Evolutionary conservation across 1,140 invertebrate species (phyloP), one percentile per base, ranked within the genome.

Genomic region (Tribolium madens): DNA sequence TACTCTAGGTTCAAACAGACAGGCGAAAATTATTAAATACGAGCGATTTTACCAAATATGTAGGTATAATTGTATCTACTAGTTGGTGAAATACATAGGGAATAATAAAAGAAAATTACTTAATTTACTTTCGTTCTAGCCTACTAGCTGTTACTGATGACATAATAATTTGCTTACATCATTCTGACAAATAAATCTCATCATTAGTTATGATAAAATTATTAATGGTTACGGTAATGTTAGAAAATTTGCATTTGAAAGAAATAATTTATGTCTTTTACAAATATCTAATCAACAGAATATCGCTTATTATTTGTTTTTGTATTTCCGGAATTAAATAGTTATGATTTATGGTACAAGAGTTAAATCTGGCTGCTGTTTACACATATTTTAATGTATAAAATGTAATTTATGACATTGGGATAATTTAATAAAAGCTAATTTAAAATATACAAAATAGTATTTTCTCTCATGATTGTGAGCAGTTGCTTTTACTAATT

Each of bases 181-280:
- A 50, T 50, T 50, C 13, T 50, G 12, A 17, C 52, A 26, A 57
- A 57, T 57, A 21, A 57, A 57, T 57, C 14, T 57, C 14, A 9
- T 57, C 15, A 57, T 3, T 57, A 7, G 36, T 42, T 42, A n/a
- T 42, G n/a, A 42, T 42, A 42, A 26, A 57, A 18, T 57, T n/a
- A n/a, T n/a, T 18, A 21, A 26, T 57, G 17, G 21, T 57, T 18
- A 57, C 52, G 17, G 52, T 18, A 50, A 50, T 7, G 12, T 46
- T 46, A 5, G 1, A 9, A 9, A 47, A 26, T 52, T 52, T 9
- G 7, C 13, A 52, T 15, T 17, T 21, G 10, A 57, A 17, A 57
- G 52, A 57, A 57, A 57, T 57, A 21, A 57, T 57, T 57, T 57
- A 57, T 57, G 52, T 57, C 17, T 18, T 21, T n/a, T 21, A 57